Conservation (phyloP, 2,888 invertebrate genomes). For the Phasia obesa region DNA sequence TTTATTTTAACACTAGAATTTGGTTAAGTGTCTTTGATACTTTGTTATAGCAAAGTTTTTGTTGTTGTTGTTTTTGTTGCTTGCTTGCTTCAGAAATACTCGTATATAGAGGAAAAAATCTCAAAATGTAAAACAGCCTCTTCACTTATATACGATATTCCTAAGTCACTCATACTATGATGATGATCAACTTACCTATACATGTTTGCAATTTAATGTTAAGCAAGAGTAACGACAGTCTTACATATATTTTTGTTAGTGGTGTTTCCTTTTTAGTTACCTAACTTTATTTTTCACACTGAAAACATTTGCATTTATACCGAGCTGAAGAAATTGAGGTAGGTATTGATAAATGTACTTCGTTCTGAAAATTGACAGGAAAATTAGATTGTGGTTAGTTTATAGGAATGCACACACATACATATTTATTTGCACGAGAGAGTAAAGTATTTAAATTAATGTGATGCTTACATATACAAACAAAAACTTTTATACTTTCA, state of each 20-base stretch:
- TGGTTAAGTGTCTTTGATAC: constrained; percentile 45
- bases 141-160: constrained; percentile 26
- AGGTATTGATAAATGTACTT: constrained; percentile 64
- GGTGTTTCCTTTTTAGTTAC: constrained; percentile 36
- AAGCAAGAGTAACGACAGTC: constrained; percentile 22
- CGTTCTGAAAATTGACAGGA: constrained; percentile 54
- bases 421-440: neutral
- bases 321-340: constrained; percentile 43
- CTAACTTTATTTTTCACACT: constrained; percentile 43
- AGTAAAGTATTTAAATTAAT: neutral
- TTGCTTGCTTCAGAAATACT: constrained; percentile 6
- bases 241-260: constrained; percentile 15
- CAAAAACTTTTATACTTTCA: neutral
- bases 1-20: constrained; percentile 29
- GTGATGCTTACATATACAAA: constrained; percentile 3
- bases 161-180: constrained; percentile 18
- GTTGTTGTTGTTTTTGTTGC: constrained; percentile 6
- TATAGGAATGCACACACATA: neutral
- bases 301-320: constrained; percentile 51
- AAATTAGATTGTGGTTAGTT: constrained; percentile 61
- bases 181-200: constrained; percentile 21
- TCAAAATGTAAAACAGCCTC: constrained; percentile 42
- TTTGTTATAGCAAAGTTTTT: neutral
- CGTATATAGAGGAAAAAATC: constrained; percentile 37
- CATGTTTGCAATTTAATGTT: neutral